Evolutionary conservation across 2,113 vertebrate genomes (phyloP), one percentile per base, ranked within the genome.

Genomic region (Asarcornis scutulata): DNA sequence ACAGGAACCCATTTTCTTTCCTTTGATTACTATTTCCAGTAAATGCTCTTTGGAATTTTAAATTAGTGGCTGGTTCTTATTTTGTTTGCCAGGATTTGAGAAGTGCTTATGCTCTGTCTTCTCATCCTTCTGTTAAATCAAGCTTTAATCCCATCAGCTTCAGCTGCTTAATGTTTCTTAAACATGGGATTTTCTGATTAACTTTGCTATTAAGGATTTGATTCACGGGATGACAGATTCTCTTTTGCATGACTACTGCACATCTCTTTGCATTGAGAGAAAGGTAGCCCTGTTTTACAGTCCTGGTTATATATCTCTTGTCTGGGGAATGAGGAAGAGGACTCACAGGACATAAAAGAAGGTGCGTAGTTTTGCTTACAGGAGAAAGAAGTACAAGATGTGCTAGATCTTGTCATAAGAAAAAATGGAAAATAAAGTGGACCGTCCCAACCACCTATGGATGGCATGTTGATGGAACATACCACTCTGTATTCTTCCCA

Each of bases 111-210:
- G 18, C 42, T 88, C 48, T 55, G 9, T 68, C 31, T 86, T 82
- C 40, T 92, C 46, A 79, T 53, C 11, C 68, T 22, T 58, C 66
- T 77, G 15, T 82, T 68, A 82, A 90, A 78, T 52, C 17, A 69
- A 10, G 7, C 1, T 2, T 80, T 79, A 95, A 89, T 83, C 55
- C 64, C 29, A 82, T 58, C 58, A 10, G 3, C 27, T 93, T 86
- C 66, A 71, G 13, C 26, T 86, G 22, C 31, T 75, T 86, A 72
- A 64, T 78, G 44, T 86, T 78, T 87, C 58, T 91, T 82, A 86
- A 95, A 81, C 17, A 75, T 34, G 34, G 52, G 64, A 72, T 89
- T 94, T 92, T 86, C 64, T 84, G 73, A 91, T 87, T 68, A 91
- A 18, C 16, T 78, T 56, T 58, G 34, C 62, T 72, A 71, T 46